Percentiles rank a stretch among this genome's conserved stretches.
These are phyloP conservation scores for Cyclophora punctaria DNA, from an alignment of 2,888 invertebrate species.

Conservation along the genomic window DNA sequence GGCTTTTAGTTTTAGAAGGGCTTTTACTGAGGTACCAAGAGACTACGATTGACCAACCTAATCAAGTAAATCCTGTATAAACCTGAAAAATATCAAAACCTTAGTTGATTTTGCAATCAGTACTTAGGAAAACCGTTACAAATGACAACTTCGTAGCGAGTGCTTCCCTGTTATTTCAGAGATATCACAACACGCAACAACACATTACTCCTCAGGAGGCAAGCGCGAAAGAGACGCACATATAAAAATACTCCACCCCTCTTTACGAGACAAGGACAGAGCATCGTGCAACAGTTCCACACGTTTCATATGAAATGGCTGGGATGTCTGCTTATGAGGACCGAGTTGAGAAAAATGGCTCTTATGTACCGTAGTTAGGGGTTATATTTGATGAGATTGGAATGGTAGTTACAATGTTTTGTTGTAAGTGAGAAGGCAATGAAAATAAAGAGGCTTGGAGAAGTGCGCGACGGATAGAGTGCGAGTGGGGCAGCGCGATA, in stretches of 20 bases:
- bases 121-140: slow-evolving; percentile 67
- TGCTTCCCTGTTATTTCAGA: slow-evolving; percentile 76
- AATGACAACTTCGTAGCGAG: slow-evolving; percentile 72
- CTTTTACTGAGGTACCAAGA: too few relatives aligned
- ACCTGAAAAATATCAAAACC: too few relatives aligned
- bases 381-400: slow-evolving; percentile 23
- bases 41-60: too few relatives aligned
- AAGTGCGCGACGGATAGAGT: slow-evolving; percentile 29
- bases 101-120: slow-evolving; percentile 34
- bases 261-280: slow-evolving; percentile 45
- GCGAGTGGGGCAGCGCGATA: slow-evolving; percentile 43
- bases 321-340: slow-evolving; percentile 23
- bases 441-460: slow-evolving; percentile 46
- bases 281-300: slow-evolving; percentile 61
- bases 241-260: slow-evolving; percentile 51
- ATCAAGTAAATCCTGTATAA: too few relatives aligned
- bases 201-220: slow-evolving; percentile 71
- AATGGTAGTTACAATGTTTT: slow-evolving; percentile 32
- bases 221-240: slow-evolving; percentile 50
- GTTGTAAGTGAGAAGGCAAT: slow-evolving; percentile 31
- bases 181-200: slow-evolving; percentile 77
- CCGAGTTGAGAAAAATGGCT: slow-evolving; percentile 16
- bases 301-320: slow-evolving; percentile 35
- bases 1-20: too few relatives aligned
- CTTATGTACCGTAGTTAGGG: slow-evolving; percentile 2